Conservation (phyloP, 2,797 vertebrate genomes). For the Eidolon dupreanum region DNA sequence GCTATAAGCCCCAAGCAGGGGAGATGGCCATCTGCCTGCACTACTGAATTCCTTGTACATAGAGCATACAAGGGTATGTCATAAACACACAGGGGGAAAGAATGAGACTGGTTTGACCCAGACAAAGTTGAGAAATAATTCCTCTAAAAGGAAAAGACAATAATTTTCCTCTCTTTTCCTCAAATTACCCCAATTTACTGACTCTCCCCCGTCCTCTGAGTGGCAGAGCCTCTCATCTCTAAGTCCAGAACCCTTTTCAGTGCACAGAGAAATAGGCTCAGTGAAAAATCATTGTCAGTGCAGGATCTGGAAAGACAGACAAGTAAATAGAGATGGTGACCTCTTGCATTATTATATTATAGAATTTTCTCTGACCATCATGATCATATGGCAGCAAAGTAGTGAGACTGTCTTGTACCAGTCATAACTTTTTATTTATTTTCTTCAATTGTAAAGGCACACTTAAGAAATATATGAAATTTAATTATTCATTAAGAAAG, state of each 20-base stretch:
- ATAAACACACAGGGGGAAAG: not conserved
- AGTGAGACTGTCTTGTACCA: not conserved
- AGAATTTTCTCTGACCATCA: not conserved
- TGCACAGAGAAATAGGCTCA: not conserved
- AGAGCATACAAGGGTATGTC: not conserved
- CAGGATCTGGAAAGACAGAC: not conserved
- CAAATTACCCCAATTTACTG: not conserved
- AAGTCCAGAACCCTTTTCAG: not conserved
- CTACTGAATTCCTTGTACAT: not conserved
- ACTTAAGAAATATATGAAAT: not conserved
- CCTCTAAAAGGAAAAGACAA: not conserved
- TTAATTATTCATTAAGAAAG: slow-evolving; percentile 37
- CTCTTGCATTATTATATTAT: not conserved
- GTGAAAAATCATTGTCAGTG: not conserved
- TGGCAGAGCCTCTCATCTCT: not conserved
- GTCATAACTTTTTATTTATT: not conserved
- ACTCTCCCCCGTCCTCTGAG: not conserved
- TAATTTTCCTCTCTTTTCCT: not conserved
- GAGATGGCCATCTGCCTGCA: not conserved
- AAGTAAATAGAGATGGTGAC: not conserved
- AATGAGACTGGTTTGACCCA: not conserved
- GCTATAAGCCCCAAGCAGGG: not conserved
- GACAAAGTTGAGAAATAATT: slow-evolving; percentile 14
- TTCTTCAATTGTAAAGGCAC: not conserved
- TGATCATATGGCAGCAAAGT: not conserved